Evolutionary conservation across 2,888 invertebrate species (phyloP), one percentile per base, ranked within the genome.

Genomic region (Eupithecia dodoneata): DNA sequence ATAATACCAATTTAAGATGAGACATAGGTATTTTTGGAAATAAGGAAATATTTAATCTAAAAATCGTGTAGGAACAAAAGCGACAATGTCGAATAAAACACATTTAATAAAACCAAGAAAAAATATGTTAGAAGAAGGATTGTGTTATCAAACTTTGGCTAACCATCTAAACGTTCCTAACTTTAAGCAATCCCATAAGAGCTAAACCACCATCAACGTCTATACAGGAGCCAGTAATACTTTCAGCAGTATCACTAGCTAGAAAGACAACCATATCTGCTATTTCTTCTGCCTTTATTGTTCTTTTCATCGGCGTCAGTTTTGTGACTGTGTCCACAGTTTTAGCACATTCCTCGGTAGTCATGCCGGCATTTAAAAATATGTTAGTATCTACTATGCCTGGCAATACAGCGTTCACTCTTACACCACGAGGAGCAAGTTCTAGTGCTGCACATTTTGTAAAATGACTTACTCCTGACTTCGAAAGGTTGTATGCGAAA

Each of bases 391-490:
- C 97, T 4, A 96, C 95, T 0, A 97, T 96, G 63, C 97, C 97
- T 42, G 97, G 97, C 84, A 96, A 96, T 4, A 97, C 96, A 70
- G 96, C 94, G 88, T 97, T 97, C 0, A 97, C 97, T 76, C 97
- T 91, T 2, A 97, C 96, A 63, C 89, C 93, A 85, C 95, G 92
- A 0, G 88, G 79, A 77, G 96, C 96, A 70, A 96, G 86, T 80
- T 96, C 97, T 71, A 97, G 87, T 42, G 98, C 97, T n/a, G 96
- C 91, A 87, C 97, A 97, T 84, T 96, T 93, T 2, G 97, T 98
- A 81, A 98, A 96, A 86, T 97, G 97, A 89, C 97, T 97, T 30
- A 97, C 85, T 18, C 97, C 97, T 47, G 97, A 94, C 91, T 98
- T 97, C 44, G 97, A 96, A 94, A 97, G 96, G 79, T 93, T 92